These are phyloP conservation scores for Theocolax elegans DNA, from an alignment of 1,140 invertebrate species.

Conservation along the genomic window DNA sequence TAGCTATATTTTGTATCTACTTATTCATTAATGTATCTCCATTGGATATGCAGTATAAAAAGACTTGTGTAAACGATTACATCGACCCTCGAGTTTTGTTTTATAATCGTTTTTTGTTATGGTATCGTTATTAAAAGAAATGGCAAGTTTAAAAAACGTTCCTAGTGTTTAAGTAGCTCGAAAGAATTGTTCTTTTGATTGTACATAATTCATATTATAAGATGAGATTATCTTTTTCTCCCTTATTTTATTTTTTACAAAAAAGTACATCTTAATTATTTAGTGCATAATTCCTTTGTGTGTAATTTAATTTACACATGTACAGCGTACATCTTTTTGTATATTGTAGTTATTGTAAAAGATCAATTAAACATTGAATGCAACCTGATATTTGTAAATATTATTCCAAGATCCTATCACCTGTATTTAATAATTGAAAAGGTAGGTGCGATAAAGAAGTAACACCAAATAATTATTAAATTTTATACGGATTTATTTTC, in stretches of 20 bases:
- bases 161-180: conserved; percentile 9
- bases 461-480: conserved; percentile 48
- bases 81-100: neutral
- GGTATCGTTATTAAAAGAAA: neutral
- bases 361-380: conserved; percentile 23
- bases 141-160: too few relatives aligned
- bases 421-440: neutral
- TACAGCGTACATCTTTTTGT: conserved; percentile 25
- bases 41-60: conserved; percentile 22
- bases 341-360: conserved; percentile 30
- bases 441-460: conserved; percentile 34
- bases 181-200: conserved; percentile 1
- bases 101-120: conserved; percentile 1
- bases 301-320: conserved; percentile 18
- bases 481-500: conserved; percentile 61
- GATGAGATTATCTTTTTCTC: conserved; percentile 9
- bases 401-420: conserved; percentile 9
- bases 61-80: conserved; percentile 11
- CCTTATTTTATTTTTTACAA: conserved; percentile 23
- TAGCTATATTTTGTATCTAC: conserved; percentile 28
- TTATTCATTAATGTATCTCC: conserved; percentile 20
- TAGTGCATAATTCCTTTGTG: conserved; percentile 5
- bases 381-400: neutral
- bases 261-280: conserved; percentile 2
- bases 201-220: conserved; percentile 30